These are phyloP conservation scores for Chironomus tepperi DNA, from an alignment of 1,140 invertebrate species.

Conservation along the genomic window DNA sequence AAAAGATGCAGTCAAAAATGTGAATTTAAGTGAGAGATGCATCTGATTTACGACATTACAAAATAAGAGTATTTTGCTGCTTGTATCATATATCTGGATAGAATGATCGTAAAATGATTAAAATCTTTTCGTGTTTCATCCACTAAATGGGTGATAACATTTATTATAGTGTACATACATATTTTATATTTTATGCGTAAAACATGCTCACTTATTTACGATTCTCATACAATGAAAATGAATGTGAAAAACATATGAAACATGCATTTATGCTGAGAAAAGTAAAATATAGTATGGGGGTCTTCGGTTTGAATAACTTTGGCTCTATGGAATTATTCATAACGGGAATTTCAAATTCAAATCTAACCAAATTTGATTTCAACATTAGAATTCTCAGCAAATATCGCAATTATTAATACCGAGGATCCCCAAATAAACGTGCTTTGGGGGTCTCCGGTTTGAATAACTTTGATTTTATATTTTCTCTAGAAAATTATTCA, in stretches of 20 bases:
- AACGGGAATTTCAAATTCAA: too few relatives aligned
- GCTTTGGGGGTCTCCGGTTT: too few relatives aligned
- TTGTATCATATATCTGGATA: not conserved
- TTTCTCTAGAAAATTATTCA: too few relatives aligned
- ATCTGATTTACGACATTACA: not conserved
- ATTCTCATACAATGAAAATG: not conserved
- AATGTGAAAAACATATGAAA: constrained; percentile 12
- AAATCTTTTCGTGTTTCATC: constrained; percentile 5
- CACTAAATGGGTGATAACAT: constrained; percentile 1
- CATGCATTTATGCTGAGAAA: not conserved
- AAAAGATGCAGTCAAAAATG: not conserved
- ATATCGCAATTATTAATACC: too few relatives aligned
- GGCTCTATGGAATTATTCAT: too few relatives aligned
- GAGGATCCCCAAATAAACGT: too few relatives aligned
- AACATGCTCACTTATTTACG: not conserved
- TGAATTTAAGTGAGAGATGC: not conserved
- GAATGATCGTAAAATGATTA: not conserved
- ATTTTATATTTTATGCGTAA: constrained; percentile 3
- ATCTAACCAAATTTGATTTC: too few relatives aligned
- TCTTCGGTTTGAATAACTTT: too few relatives aligned
- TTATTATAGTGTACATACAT: not conserved
- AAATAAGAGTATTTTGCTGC: not conserved
- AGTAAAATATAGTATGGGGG: not conserved
- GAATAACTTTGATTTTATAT: too few relatives aligned
- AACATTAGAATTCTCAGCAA: too few relatives aligned